Conservation (phyloP, 2,888 invertebrate genomes). For the Cremastobaeus sp. region DNA sequence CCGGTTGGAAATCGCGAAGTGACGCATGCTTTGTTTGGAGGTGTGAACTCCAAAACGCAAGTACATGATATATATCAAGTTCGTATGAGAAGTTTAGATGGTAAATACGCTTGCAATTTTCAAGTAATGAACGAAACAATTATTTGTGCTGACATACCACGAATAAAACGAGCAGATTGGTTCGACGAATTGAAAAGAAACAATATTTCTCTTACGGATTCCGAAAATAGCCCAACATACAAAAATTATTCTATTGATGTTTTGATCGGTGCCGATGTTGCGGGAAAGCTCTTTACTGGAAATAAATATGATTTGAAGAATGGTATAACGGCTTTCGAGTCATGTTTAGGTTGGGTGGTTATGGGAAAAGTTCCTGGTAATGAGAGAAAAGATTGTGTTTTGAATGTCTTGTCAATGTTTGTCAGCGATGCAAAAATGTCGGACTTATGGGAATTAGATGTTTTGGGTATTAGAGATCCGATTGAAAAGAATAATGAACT, state of each 20-base stretch:
- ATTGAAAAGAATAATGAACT: conserved; percentile 53
- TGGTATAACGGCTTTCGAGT: conserved; percentile 10
- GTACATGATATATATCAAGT: conserved; percentile 11
- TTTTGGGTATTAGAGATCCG: conserved; percentile 65
- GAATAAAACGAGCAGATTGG: conserved; percentile 40
- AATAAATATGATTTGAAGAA: conserved; percentile 26
- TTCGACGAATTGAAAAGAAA: conserved; percentile 27
- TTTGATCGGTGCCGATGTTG: conserved; percentile 62
- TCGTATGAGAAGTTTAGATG: conserved; percentile 25
- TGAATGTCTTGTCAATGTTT: conserved; percentile 15
- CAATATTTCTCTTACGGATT: conserved; percentile 38
- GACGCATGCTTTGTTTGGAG: conserved; percentile 14
- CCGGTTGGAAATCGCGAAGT: background rate
- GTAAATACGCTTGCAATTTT: conserved; percentile 48
- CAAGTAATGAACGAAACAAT: conserved; percentile 29
- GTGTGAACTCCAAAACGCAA: conserved; percentile 6
- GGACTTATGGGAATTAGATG: conserved; percentile 66
- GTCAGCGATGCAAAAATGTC: conserved; percentile 49
- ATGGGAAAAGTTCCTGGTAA: conserved; percentile 53
- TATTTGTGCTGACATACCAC: conserved; percentile 46
- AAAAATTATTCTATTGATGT: conserved; percentile 3
- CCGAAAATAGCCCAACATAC: background rate
- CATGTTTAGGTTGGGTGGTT: conserved; percentile 17
- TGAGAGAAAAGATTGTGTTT: background rate
- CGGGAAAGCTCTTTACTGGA: conserved; percentile 62